Percentiles rank a stretch among this genome's conserved stretches.
Conservation (phyloP, 2,888 invertebrate genomes). For the Leucophenga maculata region DNA sequence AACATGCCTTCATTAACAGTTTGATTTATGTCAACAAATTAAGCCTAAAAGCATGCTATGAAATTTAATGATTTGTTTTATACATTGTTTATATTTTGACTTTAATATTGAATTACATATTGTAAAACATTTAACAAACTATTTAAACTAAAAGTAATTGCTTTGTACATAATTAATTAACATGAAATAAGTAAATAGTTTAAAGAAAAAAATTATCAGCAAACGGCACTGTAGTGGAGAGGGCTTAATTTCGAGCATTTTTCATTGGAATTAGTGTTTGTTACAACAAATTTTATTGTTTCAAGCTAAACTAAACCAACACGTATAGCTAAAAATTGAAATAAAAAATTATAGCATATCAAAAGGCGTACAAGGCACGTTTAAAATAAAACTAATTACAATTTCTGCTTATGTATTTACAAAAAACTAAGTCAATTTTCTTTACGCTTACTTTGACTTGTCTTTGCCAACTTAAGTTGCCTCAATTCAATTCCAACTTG, state of each 20-base stretch:
- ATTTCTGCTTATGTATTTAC: neutral
- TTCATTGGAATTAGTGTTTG: too few relatives aligned
- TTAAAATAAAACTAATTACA: neutral
- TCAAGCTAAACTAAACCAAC: too few relatives aligned
- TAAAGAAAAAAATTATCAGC: too few relatives aligned
- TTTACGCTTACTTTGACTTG: neutral
- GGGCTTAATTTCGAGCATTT: too few relatives aligned
- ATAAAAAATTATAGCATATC: neutral
- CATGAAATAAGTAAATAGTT: too few relatives aligned
- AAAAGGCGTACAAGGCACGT: neutral
- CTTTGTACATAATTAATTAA: neutral
- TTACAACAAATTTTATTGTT: too few relatives aligned
- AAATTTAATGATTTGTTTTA: neutral
- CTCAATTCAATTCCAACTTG: neutral
- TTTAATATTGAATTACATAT: neutral
- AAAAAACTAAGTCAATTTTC: neutral
- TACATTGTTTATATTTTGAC: neutral
- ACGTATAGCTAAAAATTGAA: too few relatives aligned
- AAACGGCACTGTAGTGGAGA: too few relatives aligned
- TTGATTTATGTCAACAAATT: conserved; percentile 6
- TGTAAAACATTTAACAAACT: neutral
- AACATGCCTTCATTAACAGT: neutral
- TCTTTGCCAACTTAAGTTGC: neutral
- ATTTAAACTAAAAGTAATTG: neutral
- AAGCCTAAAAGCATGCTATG: neutral